Evolutionary conservation across 2,888 invertebrate species (phyloP).

Genomic region (Malacosoma neustria): DNA sequence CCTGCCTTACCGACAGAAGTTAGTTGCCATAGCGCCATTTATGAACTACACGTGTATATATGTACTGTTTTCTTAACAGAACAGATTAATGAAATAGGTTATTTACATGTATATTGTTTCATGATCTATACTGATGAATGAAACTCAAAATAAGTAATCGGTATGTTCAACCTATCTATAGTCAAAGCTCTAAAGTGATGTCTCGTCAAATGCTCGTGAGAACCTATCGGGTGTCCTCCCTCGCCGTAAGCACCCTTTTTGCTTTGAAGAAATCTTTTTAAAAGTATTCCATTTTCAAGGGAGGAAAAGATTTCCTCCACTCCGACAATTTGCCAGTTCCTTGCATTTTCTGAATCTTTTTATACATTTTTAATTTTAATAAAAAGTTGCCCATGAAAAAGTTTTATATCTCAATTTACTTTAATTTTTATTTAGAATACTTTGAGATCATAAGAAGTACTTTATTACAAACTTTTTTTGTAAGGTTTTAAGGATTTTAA

Average conservation of each 20-base stretch:
- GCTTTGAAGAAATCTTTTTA: background rate
- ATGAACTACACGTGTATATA: no score
- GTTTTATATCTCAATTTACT: background rate
- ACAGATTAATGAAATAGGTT: no score
- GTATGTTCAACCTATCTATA: no score
- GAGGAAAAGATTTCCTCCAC: background rate
- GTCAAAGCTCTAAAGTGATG: background rate
- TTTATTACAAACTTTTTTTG: no score
- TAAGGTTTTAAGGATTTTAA: no score
- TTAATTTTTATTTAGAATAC: background rate
- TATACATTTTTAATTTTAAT: background rate
- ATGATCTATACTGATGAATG: no score
- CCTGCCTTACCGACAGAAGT: no score
- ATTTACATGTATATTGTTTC: no score
- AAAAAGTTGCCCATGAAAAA: background rate
- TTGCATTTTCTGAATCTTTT: background rate
- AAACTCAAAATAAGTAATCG: no score
- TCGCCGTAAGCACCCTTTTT: background rate
- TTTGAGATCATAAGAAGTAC: no score
- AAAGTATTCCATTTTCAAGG: background rate
- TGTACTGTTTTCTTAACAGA: no score
- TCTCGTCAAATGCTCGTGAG: conserved; percentile 2
- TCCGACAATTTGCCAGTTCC: background rate
- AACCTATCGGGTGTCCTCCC: conserved; percentile 1
- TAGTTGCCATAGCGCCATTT: no score